Evolutionary conservation across 2,113 vertebrate genomes (phyloP).

Genomic region (Rhagologus leucostigma): DNA sequence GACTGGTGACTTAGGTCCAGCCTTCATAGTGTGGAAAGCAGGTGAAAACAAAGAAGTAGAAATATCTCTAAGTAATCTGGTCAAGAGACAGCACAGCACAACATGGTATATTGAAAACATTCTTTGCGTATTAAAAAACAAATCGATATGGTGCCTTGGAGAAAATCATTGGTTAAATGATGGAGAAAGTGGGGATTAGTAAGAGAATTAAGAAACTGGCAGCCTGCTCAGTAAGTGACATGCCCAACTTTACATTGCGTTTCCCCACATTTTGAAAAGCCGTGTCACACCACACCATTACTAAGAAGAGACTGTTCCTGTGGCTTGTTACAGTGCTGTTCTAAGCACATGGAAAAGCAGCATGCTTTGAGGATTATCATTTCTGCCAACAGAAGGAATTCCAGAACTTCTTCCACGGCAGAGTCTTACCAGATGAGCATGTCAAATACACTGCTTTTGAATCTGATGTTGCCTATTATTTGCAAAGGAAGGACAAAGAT

Average conservation of each 20-base stretch:
- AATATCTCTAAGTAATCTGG: neutral
- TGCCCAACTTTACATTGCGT: neutral
- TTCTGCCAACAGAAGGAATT: neutral
- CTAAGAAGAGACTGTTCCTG: neutral
- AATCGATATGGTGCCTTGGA: fast-evolving
- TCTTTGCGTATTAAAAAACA: neutral
- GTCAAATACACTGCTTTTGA: neutral
- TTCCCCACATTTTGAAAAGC: neutral
- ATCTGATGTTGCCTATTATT: neutral
- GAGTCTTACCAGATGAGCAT: neutral
- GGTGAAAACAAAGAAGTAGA: neutral
- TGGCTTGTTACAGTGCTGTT: neutral
- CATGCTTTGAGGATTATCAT: neutral
- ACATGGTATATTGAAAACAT: neutral
- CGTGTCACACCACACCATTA: neutral
- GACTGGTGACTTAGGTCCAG: neutral
- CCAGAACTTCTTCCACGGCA: neutral
- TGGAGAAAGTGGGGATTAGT: neutral
- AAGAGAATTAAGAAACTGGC: neutral
- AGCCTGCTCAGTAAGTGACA: neutral
- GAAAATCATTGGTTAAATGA: neutral
- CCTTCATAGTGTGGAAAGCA: neutral
- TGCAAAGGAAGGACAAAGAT: neutral
- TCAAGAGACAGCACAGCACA: neutral
- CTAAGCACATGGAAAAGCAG: neutral